Evolutionary conservation across 2,888 invertebrate species (phyloP).

Genomic region (Agrotis segetum): DNA sequence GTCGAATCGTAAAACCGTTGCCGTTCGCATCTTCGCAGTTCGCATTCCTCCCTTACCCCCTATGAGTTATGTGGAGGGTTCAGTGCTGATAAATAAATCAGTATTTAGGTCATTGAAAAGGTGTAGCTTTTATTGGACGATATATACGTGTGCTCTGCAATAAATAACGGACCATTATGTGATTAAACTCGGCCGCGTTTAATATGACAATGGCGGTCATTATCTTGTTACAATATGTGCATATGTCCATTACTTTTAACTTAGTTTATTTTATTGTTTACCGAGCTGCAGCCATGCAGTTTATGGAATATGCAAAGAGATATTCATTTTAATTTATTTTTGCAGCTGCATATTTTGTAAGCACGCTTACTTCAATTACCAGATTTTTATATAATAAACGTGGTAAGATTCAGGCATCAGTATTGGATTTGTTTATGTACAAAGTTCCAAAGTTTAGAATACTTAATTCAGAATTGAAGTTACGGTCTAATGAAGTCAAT

Average conservation of each 20-base stretch:
- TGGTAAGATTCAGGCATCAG: background rate
- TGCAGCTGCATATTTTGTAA: background rate
- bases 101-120: conserved; percentile 77
- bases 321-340: background rate
- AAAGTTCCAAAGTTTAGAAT: background rate
- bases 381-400: background rate
- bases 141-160: conserved; percentile 65
- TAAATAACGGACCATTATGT: conserved; percentile 73
- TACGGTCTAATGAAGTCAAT: conserved; percentile 5
- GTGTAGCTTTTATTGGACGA: conserved; percentile 72
- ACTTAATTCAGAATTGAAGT: background rate
- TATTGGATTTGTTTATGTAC: background rate
- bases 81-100: conserved; percentile 78
- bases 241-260: conserved; percentile 36
- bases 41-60: conserved; percentile 58
- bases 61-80: conserved; percentile 75
- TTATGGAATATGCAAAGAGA: background rate
- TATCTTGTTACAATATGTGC: conserved; percentile 51
- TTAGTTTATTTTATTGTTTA: conserved; percentile 31
- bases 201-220: conserved; percentile 65
- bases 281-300: background rate
- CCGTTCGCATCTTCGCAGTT: conserved; percentile 63
- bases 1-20: conserved; percentile 74
- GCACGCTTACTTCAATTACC: background rate
- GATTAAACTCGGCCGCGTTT: conserved; percentile 69